Evolutionary conservation across 1,140 invertebrate genomes (phyloP), one percentile per base, ranked within the genome.

Genomic region (Gonioctena quinquepunctata): DNA sequence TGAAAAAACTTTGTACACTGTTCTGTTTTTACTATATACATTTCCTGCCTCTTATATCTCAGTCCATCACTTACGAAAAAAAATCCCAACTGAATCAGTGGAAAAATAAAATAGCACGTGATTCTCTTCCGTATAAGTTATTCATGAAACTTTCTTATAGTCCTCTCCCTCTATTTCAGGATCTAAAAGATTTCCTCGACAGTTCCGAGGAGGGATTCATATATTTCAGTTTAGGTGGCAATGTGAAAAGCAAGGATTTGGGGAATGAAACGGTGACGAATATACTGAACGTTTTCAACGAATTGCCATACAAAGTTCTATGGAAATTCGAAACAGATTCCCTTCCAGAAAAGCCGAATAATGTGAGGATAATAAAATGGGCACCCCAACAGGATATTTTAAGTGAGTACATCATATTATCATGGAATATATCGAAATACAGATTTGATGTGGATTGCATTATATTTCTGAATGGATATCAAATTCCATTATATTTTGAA

Each of bases 311-410:
- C 42, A 87, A 85, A 48, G 84, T 91, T 0, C 81, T 91, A 19
- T 90, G 89, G 89, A 91, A 90, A 76, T 88, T 85, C 72, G 89
- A 90, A 71, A 75, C 80, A 18, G 80, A 90, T 71, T 83, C 85
- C 26, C 49, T 64, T 11, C 13, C 16, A 19, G 50, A 69, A 42
- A 64, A 50, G 22, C 23, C 52, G 8, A 25, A 33, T 21, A 72
- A 68, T 42, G 59, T 72, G n/a, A 62, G 59, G 23, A 48, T 68
- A n/a, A 49, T 54, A 16, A 63, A 42, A 13, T 72, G 70, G 70
- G 8, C 68, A 4, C 71, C 71, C 7, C 71, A 72, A 68, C 54
- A 62, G 42, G 66, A 68, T 54, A 23, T 68, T 19, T 25, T 66
- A 7, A 52, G 64, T 66, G 16, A 66, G 64, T 56, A 42, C 16